These are phyloP conservation scores for Poeciliopsis presidionis DNA, from an alignment of 2,797 vertebrate species.

Conservation along the genomic window DNA sequence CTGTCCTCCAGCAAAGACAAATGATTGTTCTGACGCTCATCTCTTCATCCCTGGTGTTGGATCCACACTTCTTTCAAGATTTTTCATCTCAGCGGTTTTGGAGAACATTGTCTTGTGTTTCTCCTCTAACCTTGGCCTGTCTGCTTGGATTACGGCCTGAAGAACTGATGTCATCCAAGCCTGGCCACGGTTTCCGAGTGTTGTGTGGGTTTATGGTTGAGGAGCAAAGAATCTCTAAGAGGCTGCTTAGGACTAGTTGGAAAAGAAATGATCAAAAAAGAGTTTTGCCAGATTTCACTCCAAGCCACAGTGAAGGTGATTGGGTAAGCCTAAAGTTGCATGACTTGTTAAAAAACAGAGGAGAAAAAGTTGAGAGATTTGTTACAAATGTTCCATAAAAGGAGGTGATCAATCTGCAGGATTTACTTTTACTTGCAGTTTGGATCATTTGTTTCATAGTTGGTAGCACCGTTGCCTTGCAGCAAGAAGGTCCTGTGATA, in stretches of 20 bases:
- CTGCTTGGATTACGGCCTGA: neutral
- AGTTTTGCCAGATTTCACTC: neutral
- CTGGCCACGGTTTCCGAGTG: slow-evolving; percentile 23
- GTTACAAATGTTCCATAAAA: neutral
- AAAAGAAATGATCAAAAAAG: neutral
- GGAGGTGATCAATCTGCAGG: neutral
- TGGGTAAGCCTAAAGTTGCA: neutral
- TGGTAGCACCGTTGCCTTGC: neutral
- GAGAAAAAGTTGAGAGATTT: neutral
- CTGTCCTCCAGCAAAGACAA: neutral
- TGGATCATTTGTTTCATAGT: neutral
- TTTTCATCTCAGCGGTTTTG: slow-evolving; percentile 41
- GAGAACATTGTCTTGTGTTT: slow-evolving; percentile 20
- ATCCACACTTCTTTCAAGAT: slow-evolving; percentile 23
- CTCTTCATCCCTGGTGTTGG: neutral
- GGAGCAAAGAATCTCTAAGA: neutral
- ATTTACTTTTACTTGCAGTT: neutral
- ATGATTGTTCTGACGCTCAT: neutral
- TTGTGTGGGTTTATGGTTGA: slow-evolving; percentile 5
- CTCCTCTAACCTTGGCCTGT: neutral
- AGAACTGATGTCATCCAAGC: neutral
- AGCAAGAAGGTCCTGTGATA: neutral
- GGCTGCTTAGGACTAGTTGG: neutral
- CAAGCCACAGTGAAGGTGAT: neutral
- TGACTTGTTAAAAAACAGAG: neutral